Evolutionary conservation across 2,797 vertebrate genomes (phyloP).

Genomic region (Sebastes glaucus): DNA sequence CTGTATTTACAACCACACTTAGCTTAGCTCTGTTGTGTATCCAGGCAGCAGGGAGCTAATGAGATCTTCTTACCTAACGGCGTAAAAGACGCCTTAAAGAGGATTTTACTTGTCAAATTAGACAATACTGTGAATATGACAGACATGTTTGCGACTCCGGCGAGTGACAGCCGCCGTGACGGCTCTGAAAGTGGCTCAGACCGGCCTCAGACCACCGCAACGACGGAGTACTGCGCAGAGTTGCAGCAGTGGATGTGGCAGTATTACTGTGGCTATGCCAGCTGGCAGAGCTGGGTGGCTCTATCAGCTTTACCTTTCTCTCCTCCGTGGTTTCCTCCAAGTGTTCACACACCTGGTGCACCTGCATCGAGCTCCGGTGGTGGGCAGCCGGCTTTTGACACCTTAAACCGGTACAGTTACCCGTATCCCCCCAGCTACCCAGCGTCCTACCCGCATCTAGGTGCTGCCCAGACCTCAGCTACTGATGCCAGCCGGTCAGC

Average conservation of each 20-base stretch:
- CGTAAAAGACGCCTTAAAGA: neutral
- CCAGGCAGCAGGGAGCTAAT: constrained; percentile 6
- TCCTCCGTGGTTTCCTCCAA: constrained; percentile 37
- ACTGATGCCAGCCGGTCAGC: constrained; percentile 38
- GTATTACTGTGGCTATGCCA: constrained; percentile 88
- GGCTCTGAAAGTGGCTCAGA: constrained; percentile 1
- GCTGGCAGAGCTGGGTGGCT: constrained; percentile 86
- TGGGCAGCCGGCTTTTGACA: constrained; percentile 50
- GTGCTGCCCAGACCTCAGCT: constrained; percentile 38
- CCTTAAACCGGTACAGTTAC: constrained; percentile 61
- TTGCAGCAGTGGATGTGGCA: constrained; percentile 95
- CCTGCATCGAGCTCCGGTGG: constrained; percentile 15
- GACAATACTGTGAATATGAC: neutral
- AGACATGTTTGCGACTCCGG: constrained; percentile 34
- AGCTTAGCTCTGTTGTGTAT: neutral
- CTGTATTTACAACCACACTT: constrained; percentile 12
- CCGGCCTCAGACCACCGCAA: constrained; percentile 22
- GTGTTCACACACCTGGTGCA: constrained; percentile 42
- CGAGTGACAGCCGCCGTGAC: neutral
- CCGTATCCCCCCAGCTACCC: constrained; percentile 44
- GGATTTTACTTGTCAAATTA: neutral
- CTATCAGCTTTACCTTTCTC: constrained; percentile 64
- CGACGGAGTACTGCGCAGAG: constrained; percentile 86
- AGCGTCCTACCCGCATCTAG: constrained; percentile 10
- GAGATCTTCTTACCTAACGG: constrained; percentile 1